These are phyloP conservation scores for Phymastichus coffea DNA, from an alignment of 1,140 invertebrate species.

Conservation along the genomic window DNA sequence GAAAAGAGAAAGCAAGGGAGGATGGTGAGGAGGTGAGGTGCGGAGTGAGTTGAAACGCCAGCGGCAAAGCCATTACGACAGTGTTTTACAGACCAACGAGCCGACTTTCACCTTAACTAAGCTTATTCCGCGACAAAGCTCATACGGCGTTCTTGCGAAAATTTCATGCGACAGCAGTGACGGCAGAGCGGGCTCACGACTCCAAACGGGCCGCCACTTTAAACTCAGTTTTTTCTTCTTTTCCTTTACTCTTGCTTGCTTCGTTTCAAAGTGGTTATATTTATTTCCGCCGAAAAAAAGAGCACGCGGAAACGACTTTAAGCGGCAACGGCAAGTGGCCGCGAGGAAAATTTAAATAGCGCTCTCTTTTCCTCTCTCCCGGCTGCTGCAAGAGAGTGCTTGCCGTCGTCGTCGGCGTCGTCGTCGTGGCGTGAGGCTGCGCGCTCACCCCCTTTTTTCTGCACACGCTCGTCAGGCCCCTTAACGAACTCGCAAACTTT, in stretches of 20 bases:
- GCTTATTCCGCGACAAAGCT: conserved; percentile 43
- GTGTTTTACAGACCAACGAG: conserved; percentile 38
- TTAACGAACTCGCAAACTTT: conserved; percentile 15
- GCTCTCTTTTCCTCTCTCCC: too few relatives aligned
- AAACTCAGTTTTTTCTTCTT: neutral
- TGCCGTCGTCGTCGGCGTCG: too few relatives aligned
- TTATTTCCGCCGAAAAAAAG: neutral
- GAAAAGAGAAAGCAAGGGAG: too few relatives aligned
- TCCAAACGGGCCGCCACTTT: neutral
- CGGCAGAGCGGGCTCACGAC: neutral
- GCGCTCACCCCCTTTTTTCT: neutral
- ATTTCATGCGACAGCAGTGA: conserved; percentile 29
- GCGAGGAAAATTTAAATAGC: conserved; percentile 18
- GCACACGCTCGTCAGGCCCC: neutral
- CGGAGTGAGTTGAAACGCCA: neutral
- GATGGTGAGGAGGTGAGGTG: too few relatives aligned
- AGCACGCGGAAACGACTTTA: neutral
- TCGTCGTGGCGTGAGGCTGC: neutral
- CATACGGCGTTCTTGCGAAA: conserved; percentile 34
- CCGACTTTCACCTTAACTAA: conserved; percentile 37
- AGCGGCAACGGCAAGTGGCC: neutral
- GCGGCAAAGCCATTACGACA: conserved; percentile 31
- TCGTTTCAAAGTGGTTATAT: conserved; percentile 10
- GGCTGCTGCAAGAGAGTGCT: too few relatives aligned
- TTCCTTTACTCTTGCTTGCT: neutral